Conservation (phyloP, 2,888 invertebrate species). For the Chymomyza caudatula region DNA sequence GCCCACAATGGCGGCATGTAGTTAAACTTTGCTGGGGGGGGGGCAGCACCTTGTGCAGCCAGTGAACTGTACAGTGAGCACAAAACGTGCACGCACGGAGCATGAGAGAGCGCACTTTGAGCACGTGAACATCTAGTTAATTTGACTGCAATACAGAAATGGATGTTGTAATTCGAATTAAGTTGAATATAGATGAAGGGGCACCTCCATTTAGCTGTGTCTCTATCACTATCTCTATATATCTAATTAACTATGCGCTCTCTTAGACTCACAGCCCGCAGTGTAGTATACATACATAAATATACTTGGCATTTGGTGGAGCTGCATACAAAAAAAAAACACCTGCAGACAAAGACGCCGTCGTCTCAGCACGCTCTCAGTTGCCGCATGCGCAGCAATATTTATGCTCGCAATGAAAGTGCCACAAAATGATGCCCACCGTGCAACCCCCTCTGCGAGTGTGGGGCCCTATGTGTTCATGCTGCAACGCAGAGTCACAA, state of each 20-base stretch:
- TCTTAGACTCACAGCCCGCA: neutral
- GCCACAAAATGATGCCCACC: neutral
- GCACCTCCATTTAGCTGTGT: neutral
- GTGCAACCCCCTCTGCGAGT: neutral
- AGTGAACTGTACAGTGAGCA: slow-evolving; percentile 14
- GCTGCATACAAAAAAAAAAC: neutral
- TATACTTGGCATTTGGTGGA: neutral
- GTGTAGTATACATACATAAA: neutral
- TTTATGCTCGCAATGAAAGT: neutral
- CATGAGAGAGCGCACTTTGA: neutral
- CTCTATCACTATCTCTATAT: neutral
- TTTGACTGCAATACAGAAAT: slow-evolving; percentile 8
- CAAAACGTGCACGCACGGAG: slow-evolving; percentile 25
- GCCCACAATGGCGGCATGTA: neutral
- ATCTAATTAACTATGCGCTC: neutral
- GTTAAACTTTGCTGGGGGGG: neutral
- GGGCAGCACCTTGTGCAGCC: neutral
- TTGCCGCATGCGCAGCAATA: neutral
- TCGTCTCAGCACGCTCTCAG: neutral
- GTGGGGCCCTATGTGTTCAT: too few relatives aligned
- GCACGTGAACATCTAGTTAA: neutral
- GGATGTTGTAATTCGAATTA: neutral
- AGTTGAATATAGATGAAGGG: neutral
- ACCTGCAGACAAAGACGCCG: neutral
- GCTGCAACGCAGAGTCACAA: neutral